A percentile compares a stretch with the other conserved stretches of the same genome.
These are phyloP conservation scores for Thunnus thynnus DNA, from an alignment of 2,113 vertebrate genomes.

Conservation along the genomic window DNA sequence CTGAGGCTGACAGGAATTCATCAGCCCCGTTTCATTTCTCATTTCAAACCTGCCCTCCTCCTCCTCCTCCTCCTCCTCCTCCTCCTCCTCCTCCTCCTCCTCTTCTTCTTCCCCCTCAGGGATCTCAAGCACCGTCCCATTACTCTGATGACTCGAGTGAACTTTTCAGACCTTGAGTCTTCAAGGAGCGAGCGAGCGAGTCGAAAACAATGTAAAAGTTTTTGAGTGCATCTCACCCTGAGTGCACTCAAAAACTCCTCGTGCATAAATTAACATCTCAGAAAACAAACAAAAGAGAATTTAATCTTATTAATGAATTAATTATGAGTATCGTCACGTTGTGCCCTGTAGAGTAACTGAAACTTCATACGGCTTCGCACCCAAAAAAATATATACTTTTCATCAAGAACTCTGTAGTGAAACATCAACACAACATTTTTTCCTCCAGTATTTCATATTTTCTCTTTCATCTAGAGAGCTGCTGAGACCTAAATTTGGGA, in stretches of 20 bases:
- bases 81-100: background rate
- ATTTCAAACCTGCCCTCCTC: background rate
- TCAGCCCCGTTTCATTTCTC: constrained; percentile 2
- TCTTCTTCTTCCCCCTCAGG: background rate
- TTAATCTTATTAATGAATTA: too few species aligned
- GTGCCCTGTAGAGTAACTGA: too few species aligned
- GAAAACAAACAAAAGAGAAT: too few species aligned
- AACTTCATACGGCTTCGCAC: too few species aligned
- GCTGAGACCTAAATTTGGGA: background rate
- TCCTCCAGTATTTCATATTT: too few species aligned
- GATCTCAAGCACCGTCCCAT: constrained; percentile 23
- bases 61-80: background rate
- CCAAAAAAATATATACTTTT: too few species aligned
- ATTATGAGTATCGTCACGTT: too few species aligned
- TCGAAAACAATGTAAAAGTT: constrained; percentile 9
- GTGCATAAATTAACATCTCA: background rate
- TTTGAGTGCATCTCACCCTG: too few species aligned
- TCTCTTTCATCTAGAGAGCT: background rate
- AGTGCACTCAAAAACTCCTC: background rate
- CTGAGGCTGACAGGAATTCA: constrained; percentile 26
- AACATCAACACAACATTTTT: too few species aligned
- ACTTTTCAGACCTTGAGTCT: constrained; percentile 22
- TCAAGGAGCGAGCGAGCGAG: background rate
- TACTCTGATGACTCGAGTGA: constrained; percentile 23
- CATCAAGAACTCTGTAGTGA: too few species aligned